Evolutionary conservation across 2,888 invertebrate genomes (phyloP).

Genomic region (Archips crataeganus): DNA sequence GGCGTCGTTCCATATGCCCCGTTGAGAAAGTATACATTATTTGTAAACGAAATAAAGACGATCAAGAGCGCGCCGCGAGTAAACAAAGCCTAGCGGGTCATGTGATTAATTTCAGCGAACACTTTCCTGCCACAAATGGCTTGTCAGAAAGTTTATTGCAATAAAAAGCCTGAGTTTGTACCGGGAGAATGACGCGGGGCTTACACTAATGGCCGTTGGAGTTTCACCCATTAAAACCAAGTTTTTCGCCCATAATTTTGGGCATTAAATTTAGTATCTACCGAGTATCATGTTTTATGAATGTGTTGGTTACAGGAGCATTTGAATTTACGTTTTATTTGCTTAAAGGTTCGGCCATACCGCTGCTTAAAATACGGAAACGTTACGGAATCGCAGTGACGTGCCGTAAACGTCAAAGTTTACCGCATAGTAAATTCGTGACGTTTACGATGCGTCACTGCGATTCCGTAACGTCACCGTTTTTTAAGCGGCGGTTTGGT

Average conservation of each 20-base stretch:
- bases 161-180: constrained; percentile 77
- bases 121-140: constrained; percentile 78
- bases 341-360: too few relatives aligned
- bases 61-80: constrained; percentile 62
- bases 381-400: too few relatives aligned
- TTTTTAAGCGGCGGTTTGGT: too few relatives aligned
- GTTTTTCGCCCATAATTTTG: constrained; percentile 59
- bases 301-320: constrained; percentile 33
- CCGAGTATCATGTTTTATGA: constrained; percentile 42
- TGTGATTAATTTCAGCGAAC: constrained; percentile 78
- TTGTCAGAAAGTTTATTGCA: constrained; percentile 82
- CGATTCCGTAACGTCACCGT: too few relatives aligned
- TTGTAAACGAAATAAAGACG: constrained; percentile 62
- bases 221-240: constrained; percentile 71
- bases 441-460: too few relatives aligned
- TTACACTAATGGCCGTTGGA: constrained; percentile 77
- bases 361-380: too few relatives aligned
- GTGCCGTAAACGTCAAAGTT: too few relatives aligned
- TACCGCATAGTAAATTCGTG: too few relatives aligned
- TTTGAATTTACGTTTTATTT: constrained; percentile 37
- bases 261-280: constrained; percentile 49
- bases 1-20: not conserved
- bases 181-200: constrained; percentile 74
- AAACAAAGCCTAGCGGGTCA: constrained; percentile 69
- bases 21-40: constrained; percentile 12